These are phyloP conservation scores for Drosophila kohkoa DNA, from an alignment of 1,140 invertebrate genomes.

Conservation along the genomic window DNA sequence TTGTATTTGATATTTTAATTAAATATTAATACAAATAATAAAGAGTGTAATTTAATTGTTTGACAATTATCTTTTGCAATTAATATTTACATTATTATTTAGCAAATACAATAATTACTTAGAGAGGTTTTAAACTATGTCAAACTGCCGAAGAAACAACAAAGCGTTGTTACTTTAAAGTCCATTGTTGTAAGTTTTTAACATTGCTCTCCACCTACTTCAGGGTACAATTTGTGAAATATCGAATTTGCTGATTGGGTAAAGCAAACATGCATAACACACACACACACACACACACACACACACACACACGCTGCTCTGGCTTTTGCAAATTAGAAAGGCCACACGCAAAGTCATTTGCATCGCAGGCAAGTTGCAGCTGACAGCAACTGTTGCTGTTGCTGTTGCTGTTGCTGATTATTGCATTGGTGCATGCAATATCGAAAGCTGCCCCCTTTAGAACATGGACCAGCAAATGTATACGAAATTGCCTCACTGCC, in stretches of 20 bases:
- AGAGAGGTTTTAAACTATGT: no score
- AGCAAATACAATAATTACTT: no score
- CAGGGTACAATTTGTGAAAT: background rate
- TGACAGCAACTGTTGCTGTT: constrained; percentile 52
- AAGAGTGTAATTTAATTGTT: no score
- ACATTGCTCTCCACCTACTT: background rate
- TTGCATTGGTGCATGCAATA: constrained; percentile 39
- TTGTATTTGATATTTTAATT: no score
- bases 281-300: no score
- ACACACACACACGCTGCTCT: background rate
- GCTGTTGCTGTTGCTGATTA: constrained; percentile 53
- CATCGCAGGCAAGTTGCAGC: constrained; percentile 26
- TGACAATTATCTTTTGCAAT: no score
- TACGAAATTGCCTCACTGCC: constrained; percentile 32
- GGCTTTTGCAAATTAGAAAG: constrained; percentile 29
- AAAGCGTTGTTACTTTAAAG: no score
- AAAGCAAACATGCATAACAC: background rate
- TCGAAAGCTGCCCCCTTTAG: background rate
- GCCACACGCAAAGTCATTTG: constrained; percentile 24
- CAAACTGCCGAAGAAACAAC: no score
- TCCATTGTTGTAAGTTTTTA: no score
- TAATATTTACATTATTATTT: no score
- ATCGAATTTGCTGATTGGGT: constrained; percentile 1
- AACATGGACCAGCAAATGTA: constrained; percentile 3
- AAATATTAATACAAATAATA: no score